Evolutionary conservation across 2,797 vertebrate species (phyloP), one percentile per base, ranked within the genome.

Genomic region (Myioborus melanocephalus): DNA sequence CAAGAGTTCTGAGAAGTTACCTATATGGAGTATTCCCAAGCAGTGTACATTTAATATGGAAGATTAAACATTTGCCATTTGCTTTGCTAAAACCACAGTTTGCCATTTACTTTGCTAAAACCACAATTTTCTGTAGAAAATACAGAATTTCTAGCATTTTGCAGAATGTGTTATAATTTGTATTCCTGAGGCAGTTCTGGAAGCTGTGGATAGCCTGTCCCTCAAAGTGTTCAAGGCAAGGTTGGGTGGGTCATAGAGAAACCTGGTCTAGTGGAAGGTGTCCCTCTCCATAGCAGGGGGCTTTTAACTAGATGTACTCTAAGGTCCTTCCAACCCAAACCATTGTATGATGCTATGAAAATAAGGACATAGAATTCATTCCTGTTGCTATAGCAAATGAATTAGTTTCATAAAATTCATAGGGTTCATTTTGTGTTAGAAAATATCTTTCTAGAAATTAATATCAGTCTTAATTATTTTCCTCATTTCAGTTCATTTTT

Each of bases 21-120:
- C 9, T 56, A 0, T 39, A 11, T 8, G 18, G 10, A 27, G 28
- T 3, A 2, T 6, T 76, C 14, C 34, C 37, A 26, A 0, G 0
- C 35, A 72, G n/a, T 7, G 26, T 1, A 0, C 44, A 20, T 65
- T 91, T 72, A 21, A 73, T 68, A 18, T 3, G 10, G 14, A 23
- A 61, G 32, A 44, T 83, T 59, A 26, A 78, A 28, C n/a, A 21
- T 82, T 63, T 69, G 24, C 63, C 43, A 34, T 14, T 28, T 76
- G 47, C 20, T 88, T 77, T 92, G 46, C 34, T 78, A 66, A 90
- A 84, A 28, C 8, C 0, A 0, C 18, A 30, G 2, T 65, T 93
- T 68, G 26, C 63, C 41, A 34, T 13, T 28, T 76, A 47, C 21
- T 88, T 76, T 92, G 46, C 41, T 79, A 68, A 90, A 84, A 27